These are phyloP conservation scores for Zaprionus davidi DNA, from an alignment of 1,140 invertebrate species.

Conservation along the genomic window DNA sequence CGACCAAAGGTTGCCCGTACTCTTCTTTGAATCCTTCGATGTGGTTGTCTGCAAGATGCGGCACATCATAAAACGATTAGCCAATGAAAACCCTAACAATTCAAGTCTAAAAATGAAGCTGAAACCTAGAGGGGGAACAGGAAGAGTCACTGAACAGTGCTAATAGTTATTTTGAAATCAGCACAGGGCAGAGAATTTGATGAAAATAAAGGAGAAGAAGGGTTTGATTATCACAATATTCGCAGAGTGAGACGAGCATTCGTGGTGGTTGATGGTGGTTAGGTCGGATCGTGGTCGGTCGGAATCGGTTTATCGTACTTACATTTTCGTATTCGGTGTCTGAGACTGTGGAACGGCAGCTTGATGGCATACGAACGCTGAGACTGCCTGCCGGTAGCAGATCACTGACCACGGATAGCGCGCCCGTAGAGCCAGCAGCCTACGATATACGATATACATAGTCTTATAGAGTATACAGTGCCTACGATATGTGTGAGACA, in stretches of 20 bases:
- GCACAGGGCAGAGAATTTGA: too few species aligned
- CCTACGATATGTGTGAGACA: not conserved
- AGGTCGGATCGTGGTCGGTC: constrained; percentile 9
- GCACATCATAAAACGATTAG: not conserved
- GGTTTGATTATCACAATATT: not conserved
- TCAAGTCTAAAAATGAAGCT: not conserved
- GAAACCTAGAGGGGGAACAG: not conserved
- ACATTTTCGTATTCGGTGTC: constrained; percentile 96
- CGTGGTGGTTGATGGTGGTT: not conserved
- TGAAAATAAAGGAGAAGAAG: too few species aligned
- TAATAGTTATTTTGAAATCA: not conserved
- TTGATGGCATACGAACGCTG: constrained; percentile 84
- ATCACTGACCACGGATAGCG: constrained; percentile 83
- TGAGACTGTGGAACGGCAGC: constrained; percentile 94
- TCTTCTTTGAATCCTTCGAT: constrained; percentile 88
- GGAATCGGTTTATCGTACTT: constrained; percentile 85
- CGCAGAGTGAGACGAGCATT: not conserved
- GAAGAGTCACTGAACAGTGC: not conserved
- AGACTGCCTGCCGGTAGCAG: constrained; percentile 71
- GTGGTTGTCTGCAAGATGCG: constrained; percentile 72
- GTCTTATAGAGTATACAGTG: constrained; percentile 1
- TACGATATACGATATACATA: constrained; percentile 75
- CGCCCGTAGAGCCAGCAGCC: constrained; percentile 87
- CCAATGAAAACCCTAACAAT: not conserved
- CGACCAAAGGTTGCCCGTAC: constrained; percentile 94